phyloP scores from a whole-genome alignment of 2,113 vertebrate species.

The Xenus cinereus region DNA sequence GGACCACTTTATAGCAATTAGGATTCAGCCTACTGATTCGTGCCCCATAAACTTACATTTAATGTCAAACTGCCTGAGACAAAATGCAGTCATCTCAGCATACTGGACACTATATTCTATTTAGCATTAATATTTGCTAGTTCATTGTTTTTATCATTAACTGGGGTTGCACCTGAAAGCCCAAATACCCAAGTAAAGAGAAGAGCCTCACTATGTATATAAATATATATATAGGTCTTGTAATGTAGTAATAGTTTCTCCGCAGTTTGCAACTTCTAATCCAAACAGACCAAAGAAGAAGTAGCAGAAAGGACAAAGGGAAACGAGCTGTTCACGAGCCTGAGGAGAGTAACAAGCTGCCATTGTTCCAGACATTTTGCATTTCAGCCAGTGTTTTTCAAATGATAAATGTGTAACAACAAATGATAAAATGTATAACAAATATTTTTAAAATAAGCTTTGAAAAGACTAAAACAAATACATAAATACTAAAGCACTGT shows the following conservation, averaged over 20 bases:
- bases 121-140: background rate
- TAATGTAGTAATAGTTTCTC: background rate
- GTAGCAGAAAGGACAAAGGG: background rate
- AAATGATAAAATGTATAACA: background rate
- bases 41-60: background rate
- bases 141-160: background rate
- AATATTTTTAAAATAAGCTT: background rate
- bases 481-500: background rate
- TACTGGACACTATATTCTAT: background rate
- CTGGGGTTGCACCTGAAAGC: background rate
- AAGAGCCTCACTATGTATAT: background rate
- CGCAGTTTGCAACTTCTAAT: background rate
- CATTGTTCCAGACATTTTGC: background rate
- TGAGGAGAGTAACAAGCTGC: background rate
- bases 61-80: background rate
- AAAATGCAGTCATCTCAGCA: background rate
- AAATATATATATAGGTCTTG: background rate
- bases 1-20: background rate
- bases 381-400: background rate
- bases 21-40: background rate
- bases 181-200: background rate
- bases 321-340: background rate
- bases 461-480: background rate
- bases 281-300: background rate
- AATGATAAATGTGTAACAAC: no score